Evolutionary conservation across 2,113 vertebrate genomes (phyloP), one percentile per base, ranked within the genome.

Genomic region (Coryphaenoides rupestris): DNA sequence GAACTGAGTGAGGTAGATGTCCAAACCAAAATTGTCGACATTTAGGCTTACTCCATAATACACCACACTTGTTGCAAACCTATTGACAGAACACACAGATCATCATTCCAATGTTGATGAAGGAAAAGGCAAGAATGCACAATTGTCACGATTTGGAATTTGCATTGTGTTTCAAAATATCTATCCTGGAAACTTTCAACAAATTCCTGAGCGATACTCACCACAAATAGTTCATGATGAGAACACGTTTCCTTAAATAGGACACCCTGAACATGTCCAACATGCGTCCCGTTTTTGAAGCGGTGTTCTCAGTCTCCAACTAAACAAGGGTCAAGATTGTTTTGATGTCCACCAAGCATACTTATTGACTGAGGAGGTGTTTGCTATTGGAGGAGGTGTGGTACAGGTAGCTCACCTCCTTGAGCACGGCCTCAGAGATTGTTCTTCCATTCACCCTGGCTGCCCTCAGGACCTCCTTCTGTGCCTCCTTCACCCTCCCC

Each of bases 1-100:
- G 3, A 96, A 86, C 81, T 98, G 95, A 0, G 95, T 97, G 72
- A 98, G 83, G 83, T 96, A 95, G 86, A 96, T 92, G 79, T 97
- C 83, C 85, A 95, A 65, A 17, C 96, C 96, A 19, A 98, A 98
- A 65, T 79, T 92, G 0, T 92, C 92, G 33, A 96, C 93, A 0
- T 94, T 94, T 62, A 98, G 75, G 61, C 93, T 88, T 63, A 98
- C 75, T 6, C 94, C 94, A 0, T 91, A 98, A 79, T 94, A 98
- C 19, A 91, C 84, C 69, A 98, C 62, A 65, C 92, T 94, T 58
- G 92, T 93, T 65, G 82, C 91, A 87, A 95, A 96, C 95, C 96
- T 95, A 54, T 23, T 47, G 81, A 15, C 13, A 15, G 0, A 66
- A 33, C 28, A n/a, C n/a, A 54, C 4, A 1, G 4, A 3, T 19